Evolutionary conservation across 2,113 vertebrate species (phyloP).

Genomic region (Brevimyrus niger): DNA sequence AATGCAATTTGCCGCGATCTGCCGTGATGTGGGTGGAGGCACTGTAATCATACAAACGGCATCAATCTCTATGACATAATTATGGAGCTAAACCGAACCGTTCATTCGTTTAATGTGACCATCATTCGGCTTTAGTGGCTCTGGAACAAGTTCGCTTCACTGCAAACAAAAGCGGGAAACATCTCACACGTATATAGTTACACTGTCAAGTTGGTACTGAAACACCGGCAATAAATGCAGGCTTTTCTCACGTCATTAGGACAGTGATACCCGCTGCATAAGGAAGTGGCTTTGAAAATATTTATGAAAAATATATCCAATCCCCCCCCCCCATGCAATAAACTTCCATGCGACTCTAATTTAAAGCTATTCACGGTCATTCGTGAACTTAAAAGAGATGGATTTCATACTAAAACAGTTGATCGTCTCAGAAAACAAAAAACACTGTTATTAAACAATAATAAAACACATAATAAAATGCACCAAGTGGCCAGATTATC

Average conservation of each 20-base stretch:
- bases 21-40: not conserved
- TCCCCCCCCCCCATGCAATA: not conserved
- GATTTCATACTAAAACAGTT: constrained; percentile 6
- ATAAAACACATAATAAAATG: not conserved
- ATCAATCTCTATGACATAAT: not conserved
- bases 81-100: not conserved
- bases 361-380: not conserved
- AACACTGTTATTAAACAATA: not conserved
- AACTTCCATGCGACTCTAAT: not conserved
- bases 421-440: not conserved
- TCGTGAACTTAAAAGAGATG: not conserved
- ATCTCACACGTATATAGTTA: not conserved
- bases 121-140: not conserved
- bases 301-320: not conserved
- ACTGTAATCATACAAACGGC: not conserved
- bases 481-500: not conserved
- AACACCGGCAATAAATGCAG: not conserved
- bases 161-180: not conserved
- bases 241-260: not conserved
- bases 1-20: not conserved
- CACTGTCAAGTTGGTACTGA: not conserved
- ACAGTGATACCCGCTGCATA: not conserved
- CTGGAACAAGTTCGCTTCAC: not conserved
- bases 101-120: not conserved
- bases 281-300: not conserved